Base-by-base conservation (phyloP, 2,113 vertebrate genomes). In the Ceyx cyanopectus region DNA sequence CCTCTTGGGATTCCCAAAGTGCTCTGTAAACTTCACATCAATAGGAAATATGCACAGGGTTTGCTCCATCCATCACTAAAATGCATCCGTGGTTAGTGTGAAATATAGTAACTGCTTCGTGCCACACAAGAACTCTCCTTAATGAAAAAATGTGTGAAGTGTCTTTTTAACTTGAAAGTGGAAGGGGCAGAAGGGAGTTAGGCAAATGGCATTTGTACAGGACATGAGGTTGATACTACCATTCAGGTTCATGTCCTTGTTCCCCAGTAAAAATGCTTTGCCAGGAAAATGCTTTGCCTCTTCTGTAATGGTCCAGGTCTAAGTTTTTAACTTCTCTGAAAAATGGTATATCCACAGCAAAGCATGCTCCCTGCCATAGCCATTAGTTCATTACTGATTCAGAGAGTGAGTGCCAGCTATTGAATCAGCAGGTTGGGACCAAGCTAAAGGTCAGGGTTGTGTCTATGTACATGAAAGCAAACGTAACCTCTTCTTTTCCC, bases 361-460 rank as follows among this genome's bases (percentile, higher is more conserved):
- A 70, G 82, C 0, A 0, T 89, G 78, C 82, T 86, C 58, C 40
- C 67, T 85, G 75, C 83, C 60, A 1, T 69, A 69, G 85, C 81
- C 92, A 85, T 61, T 8, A 29, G 50, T 56, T 94, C 78, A 37
- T 93, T 85, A 30, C 46, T 54, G 84, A 85, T 92, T 50, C 92
- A 62, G 87, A 50, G 43, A 65, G 60, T 0, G 63, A 93, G 74
- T 62, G 27, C 57, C 91, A 82, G 89, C 86, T 69, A 26, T 58
- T 89, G 84, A 89, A 82, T 94, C 81, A 37, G 41, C 58, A 81
- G 67, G 81, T 8, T 81, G 74, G 72, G 81, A 67, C 92, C 81
- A 14, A 85, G 81, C 63, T 82, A 74, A 90, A 89, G 86, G 84
- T 92, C 16, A 3, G 56, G 8, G 27, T n/a, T 67, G 51, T 81